These are phyloP conservation scores for Bombus impatiens DNA, from an alignment of 1,140 invertebrate genomes.

Conservation along the genomic window DNA sequence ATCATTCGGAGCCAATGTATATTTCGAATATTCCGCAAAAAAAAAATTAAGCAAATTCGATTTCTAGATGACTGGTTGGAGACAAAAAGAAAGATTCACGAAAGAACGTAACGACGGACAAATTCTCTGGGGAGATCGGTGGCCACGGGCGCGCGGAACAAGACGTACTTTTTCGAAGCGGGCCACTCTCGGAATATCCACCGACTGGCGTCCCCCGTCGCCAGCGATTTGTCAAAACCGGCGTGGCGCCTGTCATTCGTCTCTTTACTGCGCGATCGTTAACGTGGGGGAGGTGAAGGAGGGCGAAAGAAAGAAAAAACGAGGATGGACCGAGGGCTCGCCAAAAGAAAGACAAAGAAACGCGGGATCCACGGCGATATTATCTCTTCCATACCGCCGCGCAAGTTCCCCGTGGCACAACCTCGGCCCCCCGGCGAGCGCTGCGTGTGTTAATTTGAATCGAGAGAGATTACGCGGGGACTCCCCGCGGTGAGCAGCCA, in stretches of 20 bases:
- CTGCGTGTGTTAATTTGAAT: slow-evolving; percentile 84
- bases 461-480: slow-evolving; percentile 82
- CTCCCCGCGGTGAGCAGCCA: slow-evolving; percentile 81
- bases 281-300: slow-evolving; percentile 48
- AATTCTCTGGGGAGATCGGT: slow-evolving; percentile 4
- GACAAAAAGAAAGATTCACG: neutral
- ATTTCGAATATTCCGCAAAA: too few relatives aligned
- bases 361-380: slow-evolving; percentile 68
- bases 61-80: too few relatives aligned
- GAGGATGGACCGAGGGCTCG: slow-evolving; percentile 44
- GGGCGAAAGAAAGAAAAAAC: neutral
- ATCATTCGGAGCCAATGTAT: too few relatives aligned
- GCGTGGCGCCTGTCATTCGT: slow-evolving; percentile 70
- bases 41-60: too few relatives aligned
- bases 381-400: slow-evolving; percentile 68
- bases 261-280: slow-evolving; percentile 67
- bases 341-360: slow-evolving; percentile 68
- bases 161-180: slow-evolving; percentile 43
- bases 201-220: slow-evolving; percentile 55
- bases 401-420: slow-evolving; percentile 62
- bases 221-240: slow-evolving; percentile 68
- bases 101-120: neutral
- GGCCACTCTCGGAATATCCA: slow-evolving; percentile 50
- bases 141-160: neutral
- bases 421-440: slow-evolving; percentile 73